A percentile compares a stretch with the other conserved stretches of the same genome.
phyloP scores from a whole-genome alignment of 2,113 vertebrate species.

The Heteronetta atricapilla region DNA sequence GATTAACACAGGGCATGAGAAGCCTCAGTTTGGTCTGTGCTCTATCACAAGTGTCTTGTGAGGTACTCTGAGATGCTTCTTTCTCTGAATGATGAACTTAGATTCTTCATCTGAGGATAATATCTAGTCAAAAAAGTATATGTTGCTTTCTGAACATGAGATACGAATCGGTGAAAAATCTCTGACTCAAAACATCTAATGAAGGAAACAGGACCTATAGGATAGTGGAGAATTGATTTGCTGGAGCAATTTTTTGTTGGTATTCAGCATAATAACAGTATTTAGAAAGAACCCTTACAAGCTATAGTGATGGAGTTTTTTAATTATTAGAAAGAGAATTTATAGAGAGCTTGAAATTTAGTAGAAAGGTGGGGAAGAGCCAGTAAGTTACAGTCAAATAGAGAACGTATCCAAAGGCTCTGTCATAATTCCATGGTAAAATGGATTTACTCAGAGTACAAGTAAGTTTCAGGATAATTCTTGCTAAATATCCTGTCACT shows the following conservation, averaged over 20 bases:
- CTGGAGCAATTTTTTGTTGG: not conserved
- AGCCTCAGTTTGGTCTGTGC: not conserved
- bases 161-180: not conserved
- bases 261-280: not conserved
- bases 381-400: not conserved
- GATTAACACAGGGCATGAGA: not conserved
- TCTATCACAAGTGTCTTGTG: not conserved
- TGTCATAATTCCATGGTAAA: not conserved
- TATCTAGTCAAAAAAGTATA: not conserved
- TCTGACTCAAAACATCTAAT: not conserved
- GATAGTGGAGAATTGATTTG: not conserved
- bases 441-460: not conserved
- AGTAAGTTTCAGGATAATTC: not conserved
- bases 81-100: not conserved
- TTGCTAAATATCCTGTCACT: not conserved
- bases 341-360: not conserved
- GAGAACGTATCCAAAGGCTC: not conserved
- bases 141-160: not conserved
- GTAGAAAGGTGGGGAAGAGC: not conserved
- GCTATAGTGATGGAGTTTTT: not conserved
- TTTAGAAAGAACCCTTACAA: not conserved
- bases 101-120: not conserved
- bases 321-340: not conserved
- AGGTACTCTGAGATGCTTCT: not conserved
- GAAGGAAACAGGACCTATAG: not conserved